A percentile compares a stretch with the other conserved stretches of the same genome.
Evolutionary conservation across 2,888 invertebrate genomes (phyloP).

Genomic region (Drosophila pullipes): DNA sequence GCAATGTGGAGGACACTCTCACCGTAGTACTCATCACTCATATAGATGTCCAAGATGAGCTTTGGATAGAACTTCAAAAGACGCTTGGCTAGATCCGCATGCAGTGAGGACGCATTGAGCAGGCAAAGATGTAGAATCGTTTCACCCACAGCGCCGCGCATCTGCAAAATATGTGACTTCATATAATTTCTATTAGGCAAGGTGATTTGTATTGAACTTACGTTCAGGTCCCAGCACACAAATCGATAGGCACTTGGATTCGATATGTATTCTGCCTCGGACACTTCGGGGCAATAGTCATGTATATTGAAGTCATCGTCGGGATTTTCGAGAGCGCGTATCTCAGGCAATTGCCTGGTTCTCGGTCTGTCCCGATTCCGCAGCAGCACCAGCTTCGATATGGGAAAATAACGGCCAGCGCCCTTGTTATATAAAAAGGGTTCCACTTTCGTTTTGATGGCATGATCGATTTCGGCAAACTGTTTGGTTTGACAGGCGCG

Average conservation of each 20-base stretch:
- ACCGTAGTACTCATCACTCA: constrained; percentile 98
- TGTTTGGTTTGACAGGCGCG: constrained; percentile 95
- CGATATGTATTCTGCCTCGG: constrained; percentile 87
- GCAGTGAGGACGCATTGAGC: constrained; percentile 94
- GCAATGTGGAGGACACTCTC: constrained; percentile 98
- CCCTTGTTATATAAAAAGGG: constrained; percentile 98
- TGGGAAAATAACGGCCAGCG: constrained; percentile 94
- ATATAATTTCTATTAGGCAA: background rate
- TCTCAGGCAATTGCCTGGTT: constrained; percentile 91
- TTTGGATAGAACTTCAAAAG: constrained; percentile 96
- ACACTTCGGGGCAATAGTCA: constrained; percentile 90
- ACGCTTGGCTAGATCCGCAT: constrained; percentile 97
- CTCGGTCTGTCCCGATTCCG: constrained; percentile 94
- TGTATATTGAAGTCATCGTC: constrained; percentile 94
- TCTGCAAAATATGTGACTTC: constrained; percentile 84
- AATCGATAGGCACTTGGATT: constrained; percentile 92
- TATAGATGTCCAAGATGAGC: constrained; percentile 97
- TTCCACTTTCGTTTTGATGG: constrained; percentile 95
- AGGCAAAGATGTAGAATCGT: constrained; percentile 97
- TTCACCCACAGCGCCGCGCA: constrained; percentile 98
- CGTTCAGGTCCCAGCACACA: constrained; percentile 95
- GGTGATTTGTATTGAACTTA: constrained; percentile 63
- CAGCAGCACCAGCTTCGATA: constrained; percentile 94
- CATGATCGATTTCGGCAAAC: constrained; percentile 96
- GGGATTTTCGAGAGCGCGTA: constrained; percentile 93